Evolutionary conservation across 2,797 vertebrate species (phyloP), one percentile per base, ranked within the genome.

Genomic region (Gorsachius magnificus): DNA sequence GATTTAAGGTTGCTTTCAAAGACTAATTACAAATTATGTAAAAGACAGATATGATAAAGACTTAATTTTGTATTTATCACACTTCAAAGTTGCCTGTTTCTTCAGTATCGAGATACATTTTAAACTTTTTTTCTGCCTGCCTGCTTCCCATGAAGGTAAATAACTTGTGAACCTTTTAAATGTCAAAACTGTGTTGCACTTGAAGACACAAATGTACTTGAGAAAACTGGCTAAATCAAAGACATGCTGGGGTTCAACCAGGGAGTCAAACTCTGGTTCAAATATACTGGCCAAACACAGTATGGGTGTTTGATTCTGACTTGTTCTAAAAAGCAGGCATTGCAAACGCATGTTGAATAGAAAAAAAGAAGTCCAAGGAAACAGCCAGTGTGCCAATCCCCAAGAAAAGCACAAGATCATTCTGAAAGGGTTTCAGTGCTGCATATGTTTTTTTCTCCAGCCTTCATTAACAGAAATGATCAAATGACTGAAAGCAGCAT

Each of bases 391-490:
- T 33, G 48, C 35, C 53, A 65, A 33, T 28, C 13, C 13, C 65
- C 43, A 22, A 17, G 60, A 83, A 76, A 75, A 84, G 45, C 35
- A 82, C 56, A 83, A 83, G 74, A 66, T 33, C 28, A 16, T 54
- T 78, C 38, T 78, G 53, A 75, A 56, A 91, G 45, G 35, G 48
- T 13, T 63, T 64, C 57, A 64, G 53, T 5, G n/a, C 82, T 68
- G 31, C 85, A 48, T 54, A 48, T 33, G 14, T 0, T 77, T 89
- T 87, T 64, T 19, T 20, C 31, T 84, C 33, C 35, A 75, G 53
- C 36, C 13, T 83, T 89, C 77, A 86, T 81, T 91, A 94, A 64
- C 31, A 91, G 53, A 94, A 89, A 71, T 60, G 35, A 95, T 60
- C 81, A 68, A 83, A 87, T 56, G n/a, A 82, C 29, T 66, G 70